A percentile compares a stretch with the other conserved stretches of the same genome.
These are phyloP conservation scores for Nematopogon swammerdamellus DNA, from an alignment of 2,888 invertebrate genomes.

Conservation along the genomic window DNA sequence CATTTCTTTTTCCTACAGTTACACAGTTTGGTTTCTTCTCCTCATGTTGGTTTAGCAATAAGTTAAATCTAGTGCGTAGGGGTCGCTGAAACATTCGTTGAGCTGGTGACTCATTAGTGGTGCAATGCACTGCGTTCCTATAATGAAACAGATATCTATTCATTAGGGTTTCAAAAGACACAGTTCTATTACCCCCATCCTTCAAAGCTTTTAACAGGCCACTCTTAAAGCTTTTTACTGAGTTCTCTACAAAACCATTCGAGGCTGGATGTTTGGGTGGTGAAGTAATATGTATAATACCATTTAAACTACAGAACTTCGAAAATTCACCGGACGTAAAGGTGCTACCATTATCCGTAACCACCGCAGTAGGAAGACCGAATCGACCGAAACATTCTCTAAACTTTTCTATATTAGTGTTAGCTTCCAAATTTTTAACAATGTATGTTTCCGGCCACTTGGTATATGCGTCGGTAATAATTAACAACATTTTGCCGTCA, in stretches of 20 bases:
- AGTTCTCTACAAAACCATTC: constrained; percentile 5
- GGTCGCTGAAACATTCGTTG: constrained; percentile 3
- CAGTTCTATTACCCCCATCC: not conserved
- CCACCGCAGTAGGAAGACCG: not conserved
- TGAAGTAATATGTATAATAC: constrained; percentile 6
- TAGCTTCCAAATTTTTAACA: constrained; percentile 3
- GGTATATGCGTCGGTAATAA: constrained; percentile 6
- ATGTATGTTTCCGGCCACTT: constrained; percentile 9
- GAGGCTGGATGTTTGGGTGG: constrained; percentile 5
- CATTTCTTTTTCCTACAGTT: not conserved
- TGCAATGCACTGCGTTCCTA: constrained; percentile 2
- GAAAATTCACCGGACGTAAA: constrained; percentile 3
- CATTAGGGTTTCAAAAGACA: not conserved
- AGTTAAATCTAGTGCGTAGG: not conserved
- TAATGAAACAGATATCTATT: not conserved
- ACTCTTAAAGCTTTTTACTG: constrained; percentile 1
- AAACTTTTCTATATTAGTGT: constrained; percentile 1
- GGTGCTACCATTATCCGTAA: constrained; percentile 2
- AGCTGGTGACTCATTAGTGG: constrained; percentile 2
- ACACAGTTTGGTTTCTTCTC: too few relatives aligned
- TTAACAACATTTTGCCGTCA: not conserved
- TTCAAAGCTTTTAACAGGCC: too few relatives aligned
- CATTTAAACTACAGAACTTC: constrained; percentile 4
- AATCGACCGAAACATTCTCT: constrained; percentile 1
- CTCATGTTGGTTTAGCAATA: too few relatives aligned